Evolutionary conservation across 1,140 invertebrate species (phyloP).

Genomic region (Apis florea): DNA sequence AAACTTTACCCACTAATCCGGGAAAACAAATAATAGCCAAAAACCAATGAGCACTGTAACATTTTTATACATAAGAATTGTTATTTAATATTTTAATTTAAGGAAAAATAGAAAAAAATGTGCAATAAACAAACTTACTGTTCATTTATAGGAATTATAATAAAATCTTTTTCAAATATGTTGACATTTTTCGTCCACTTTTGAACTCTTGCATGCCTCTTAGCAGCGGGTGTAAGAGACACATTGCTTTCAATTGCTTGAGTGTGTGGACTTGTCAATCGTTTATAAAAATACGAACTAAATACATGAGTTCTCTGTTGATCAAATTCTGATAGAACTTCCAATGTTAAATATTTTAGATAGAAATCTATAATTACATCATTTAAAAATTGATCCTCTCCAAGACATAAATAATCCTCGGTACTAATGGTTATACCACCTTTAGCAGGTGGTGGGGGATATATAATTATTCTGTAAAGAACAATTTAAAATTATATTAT

Average conservation of each 20-base stretch:
- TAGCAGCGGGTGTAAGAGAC: constrained; percentile 87
- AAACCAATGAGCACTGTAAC: constrained; percentile 94
- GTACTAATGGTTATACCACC: constrained; percentile 94
- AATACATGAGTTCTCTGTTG: constrained; percentile 94
- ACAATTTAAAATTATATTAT: background rate
- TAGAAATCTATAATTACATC: constrained; percentile 99
- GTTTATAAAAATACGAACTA: constrained; percentile 98
- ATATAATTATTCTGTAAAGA: constrained; percentile 81
- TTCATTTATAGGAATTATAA: constrained; percentile 98
- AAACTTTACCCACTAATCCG: constrained; percentile 83
- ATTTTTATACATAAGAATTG: constrained; percentile 39
- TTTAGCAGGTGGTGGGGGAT: constrained; percentile 85
- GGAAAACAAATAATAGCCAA: constrained; percentile 98
- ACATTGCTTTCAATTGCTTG: constrained; percentile 84
- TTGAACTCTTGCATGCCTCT: constrained; percentile 93
- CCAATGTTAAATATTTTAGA: constrained; percentile 91
- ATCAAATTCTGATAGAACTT: constrained; percentile 86
- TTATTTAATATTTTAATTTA: background rate
- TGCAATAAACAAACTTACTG: constrained; percentile 83
- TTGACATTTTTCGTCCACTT: constrained; percentile 98
- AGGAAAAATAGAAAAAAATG: background rate
- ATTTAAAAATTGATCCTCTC: constrained; percentile 96
- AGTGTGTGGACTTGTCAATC: constrained; percentile 90
- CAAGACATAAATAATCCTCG: constrained; percentile 94
- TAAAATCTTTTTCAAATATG: constrained; percentile 97